phyloP scores from a whole-genome alignment of 2,888 invertebrate species.

The Pyrochroa serraticornis region DNA sequence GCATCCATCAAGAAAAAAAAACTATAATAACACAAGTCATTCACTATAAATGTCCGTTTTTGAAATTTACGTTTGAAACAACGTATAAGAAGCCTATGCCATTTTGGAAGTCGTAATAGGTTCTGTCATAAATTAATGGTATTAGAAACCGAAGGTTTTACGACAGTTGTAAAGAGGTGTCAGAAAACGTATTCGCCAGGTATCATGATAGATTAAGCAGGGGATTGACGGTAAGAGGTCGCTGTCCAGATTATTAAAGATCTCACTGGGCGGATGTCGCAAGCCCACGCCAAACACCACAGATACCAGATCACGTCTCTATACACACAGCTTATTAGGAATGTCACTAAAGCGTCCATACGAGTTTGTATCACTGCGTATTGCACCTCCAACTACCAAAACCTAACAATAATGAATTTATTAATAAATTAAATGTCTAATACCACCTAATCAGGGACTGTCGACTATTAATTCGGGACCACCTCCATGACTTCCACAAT shows the following conservation, averaged over 20 bases:
- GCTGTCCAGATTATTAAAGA: conserved; percentile 30
- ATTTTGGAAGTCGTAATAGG: conserved; percentile 15
- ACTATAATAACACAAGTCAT: conserved; percentile 15
- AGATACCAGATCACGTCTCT: conserved; percentile 25
- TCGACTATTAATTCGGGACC: no score
- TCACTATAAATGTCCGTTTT: conserved; percentile 13
- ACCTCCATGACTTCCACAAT: no score
- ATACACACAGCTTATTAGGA: conserved; percentile 6
- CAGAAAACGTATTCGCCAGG: conserved; percentile 23
- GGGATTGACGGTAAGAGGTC: conserved; percentile 30
- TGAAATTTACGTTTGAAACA: conserved; percentile 11
- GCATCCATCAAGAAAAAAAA: conserved; percentile 4
- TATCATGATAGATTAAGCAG: conserved; percentile 31
- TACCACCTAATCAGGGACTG: no score
- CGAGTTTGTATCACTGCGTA: no score
- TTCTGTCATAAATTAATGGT: conserved; percentile 31
- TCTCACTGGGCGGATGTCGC: conserved; percentile 30
- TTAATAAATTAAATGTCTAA: no score
- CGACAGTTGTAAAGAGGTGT: conserved; percentile 33
- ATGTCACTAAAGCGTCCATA: no score
- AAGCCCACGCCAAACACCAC: conserved; percentile 26
- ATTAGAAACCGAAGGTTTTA: conserved; percentile 28
- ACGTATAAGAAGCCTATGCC: conserved; percentile 8
- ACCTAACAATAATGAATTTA: no score
- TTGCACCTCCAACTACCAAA: no score